These are phyloP conservation scores for Perodicticus potto DNA, from an alignment of 2,797 vertebrate genomes.

Conservation along the genomic window DNA sequence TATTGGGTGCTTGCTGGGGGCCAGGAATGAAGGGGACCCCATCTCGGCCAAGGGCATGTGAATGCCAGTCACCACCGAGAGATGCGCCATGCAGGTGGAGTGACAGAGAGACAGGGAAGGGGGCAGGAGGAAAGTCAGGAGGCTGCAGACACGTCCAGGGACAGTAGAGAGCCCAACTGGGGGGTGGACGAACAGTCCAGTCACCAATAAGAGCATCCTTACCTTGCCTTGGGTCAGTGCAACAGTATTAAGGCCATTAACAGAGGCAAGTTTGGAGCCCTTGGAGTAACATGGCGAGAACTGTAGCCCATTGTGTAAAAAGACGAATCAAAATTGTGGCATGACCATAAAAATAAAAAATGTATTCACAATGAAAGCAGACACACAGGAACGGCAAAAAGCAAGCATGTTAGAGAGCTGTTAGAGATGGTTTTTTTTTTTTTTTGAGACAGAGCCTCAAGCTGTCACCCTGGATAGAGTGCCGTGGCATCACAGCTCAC, in stretches of 20 bases:
- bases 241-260: not conserved
- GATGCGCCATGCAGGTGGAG: fast-evolving
- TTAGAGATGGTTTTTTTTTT: not conserved
- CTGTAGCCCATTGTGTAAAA: not conserved
- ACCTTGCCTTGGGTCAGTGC: fast-evolving
- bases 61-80: fast-evolving
- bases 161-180: not conserved
- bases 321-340: not conserved
- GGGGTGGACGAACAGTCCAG: not conserved
- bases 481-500: too few relatives aligned
- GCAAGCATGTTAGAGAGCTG: not conserved
- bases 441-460: too few relatives aligned
- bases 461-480: too few relatives aligned
- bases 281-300: not conserved
- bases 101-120: not conserved
- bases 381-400: not conserved
- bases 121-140: not conserved
- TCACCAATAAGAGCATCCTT: not conserved
- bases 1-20: not conserved
- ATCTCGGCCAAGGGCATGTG: not conserved
- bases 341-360: not conserved
- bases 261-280: too few relatives aligned
- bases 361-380: fast-evolving
- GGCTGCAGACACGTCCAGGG: not conserved
- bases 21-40: not conserved